Evolutionary conservation across 2,113 vertebrate species (phyloP).

Genomic region (Ctenodactylus gundi): DNA sequence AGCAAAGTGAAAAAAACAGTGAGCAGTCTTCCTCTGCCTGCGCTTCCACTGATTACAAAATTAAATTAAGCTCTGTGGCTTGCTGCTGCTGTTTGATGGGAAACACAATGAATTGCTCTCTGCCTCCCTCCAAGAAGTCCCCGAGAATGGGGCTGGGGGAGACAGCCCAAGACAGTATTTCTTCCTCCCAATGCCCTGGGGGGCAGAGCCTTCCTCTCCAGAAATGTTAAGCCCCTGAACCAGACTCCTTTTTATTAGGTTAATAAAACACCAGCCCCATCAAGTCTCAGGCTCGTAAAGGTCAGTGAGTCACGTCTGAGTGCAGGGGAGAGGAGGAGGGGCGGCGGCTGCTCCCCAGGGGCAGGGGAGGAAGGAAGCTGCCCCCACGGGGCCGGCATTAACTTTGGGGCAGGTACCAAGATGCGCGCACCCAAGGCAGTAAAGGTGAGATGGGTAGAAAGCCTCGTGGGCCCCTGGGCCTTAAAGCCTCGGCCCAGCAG

Average conservation of each 20-base stretch:
- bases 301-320: conserved; percentile 76
- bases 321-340: conserved; percentile 46
- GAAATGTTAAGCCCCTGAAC: conserved; percentile 78
- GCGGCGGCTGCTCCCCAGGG: conserved; percentile 13
- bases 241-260: conserved; percentile 79
- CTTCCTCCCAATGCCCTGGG: conserved; percentile 60
- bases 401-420: not conserved
- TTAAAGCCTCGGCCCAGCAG: not conserved
- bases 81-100: conserved; percentile 70
- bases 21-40: conserved; percentile 77
- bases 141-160: conserved; percentile 56
- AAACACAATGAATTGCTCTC: conserved; percentile 70
- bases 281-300: conserved; percentile 78
- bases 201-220: conserved; percentile 66
- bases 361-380: not conserved
- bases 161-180: conserved; percentile 65
- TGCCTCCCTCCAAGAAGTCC: conserved; percentile 53
- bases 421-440: too few relatives aligned
- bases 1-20: conserved; percentile 77
- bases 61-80: conserved; percentile 79
- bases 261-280: conserved; percentile 82
- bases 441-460: not conserved
- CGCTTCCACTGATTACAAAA: conserved; percentile 78
- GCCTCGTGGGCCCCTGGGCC: not conserved
- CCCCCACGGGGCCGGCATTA: not conserved